Evolutionary conservation across 2,113 vertebrate genomes (phyloP), one percentile per base, ranked within the genome.

Genomic region (Stercorarius parasiticus): DNA sequence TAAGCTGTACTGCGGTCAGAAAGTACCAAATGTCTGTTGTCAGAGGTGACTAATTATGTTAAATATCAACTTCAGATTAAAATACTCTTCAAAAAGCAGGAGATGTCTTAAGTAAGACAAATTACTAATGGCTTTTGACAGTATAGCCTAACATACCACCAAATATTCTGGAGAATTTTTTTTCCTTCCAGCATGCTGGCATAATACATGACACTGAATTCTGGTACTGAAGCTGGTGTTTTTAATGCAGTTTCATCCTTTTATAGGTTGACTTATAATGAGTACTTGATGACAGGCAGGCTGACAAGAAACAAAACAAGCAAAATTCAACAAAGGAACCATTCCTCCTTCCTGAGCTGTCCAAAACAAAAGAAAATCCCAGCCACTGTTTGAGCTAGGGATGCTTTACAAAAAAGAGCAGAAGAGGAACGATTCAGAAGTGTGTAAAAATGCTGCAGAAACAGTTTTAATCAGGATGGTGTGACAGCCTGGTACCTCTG

Each of bases 291-390:
- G 88, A 91, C 30, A 61, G 88, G 62, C 59, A 90, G 30, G 67
- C 69, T 92, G 71, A 90, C 83, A 86, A 86, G 15, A 82, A 95
- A 91, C 17, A 93, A 90, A 94, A 18, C 50, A 38, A 76, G 77
- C 56, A 82, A 79, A 64, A 82, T 61, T 53, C 53, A 93, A 49
- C 59, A 77, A 43, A 93, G 47, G 53, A 82, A 78, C 71, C 6
- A 11, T 47, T 89, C 59, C 42, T 80, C 21, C 76, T 55, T 88
- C 90, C 77, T 22, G 42, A 94, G 65, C 49, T 23, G 19, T 61
- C 86, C 61, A 53, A 52, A 85, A 25, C 27, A 66, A 71, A 65
- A 74, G 38, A n/a, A 64, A 49, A 87, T 32, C 47, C 49, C 56
- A 55, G 49, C 19, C 40, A 10, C 21, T 53, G 32, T 26, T 42